Evolutionary conservation across 2,797 vertebrate genomes (phyloP), one percentile per base, ranked within the genome.

Genomic region (Bryconaethiops microstoma): DNA sequence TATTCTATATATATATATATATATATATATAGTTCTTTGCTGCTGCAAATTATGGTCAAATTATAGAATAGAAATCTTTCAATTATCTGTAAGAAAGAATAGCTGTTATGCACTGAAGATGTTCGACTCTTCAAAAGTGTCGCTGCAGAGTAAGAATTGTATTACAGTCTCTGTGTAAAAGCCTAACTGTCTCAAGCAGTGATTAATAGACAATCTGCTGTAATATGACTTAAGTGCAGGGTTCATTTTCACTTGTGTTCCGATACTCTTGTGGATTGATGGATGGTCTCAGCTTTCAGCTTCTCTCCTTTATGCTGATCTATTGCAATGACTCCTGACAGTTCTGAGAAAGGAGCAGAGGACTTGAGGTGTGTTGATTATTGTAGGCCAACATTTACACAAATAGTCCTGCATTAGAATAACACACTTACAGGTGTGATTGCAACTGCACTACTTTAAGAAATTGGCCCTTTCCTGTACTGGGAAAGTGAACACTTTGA

Each of bases 401-500:
- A 86, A 82, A 79, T 62, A 64, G 29, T 39, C 65, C 70, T 77
- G 52, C 1, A 64, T 80, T 84, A 86, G 70, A 70, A 81, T 68
- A 84, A 86, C 84, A 85, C 76, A 84, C 74, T 84, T 83, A 84
- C 52, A 48, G 78, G 54, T 74, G 62, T 84, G 80, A 86, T 75
- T 79, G 76, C 77, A 83, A 83, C 77, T 84, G 74, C 83, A 80
- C 78, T 75, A 79, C 67, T 45, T 84, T 72, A 63, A 75, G 60
- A 87, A 87, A 88, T 82, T 76, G 76, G 50, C 76, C 64, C 40
- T 82, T 89, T 87, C 84, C 88, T 89, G 87, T 82, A 78, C 71
- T 10, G 45, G 64, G 83, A 85, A 78, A 83, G 50, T 52, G 39
- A 72, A 83, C 73, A 69, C 69, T 69, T 79, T 81, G 62, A 79